phyloP scores from a whole-genome alignment of 1,140 invertebrate species.

The Leptinotarsa defecta region DNA sequence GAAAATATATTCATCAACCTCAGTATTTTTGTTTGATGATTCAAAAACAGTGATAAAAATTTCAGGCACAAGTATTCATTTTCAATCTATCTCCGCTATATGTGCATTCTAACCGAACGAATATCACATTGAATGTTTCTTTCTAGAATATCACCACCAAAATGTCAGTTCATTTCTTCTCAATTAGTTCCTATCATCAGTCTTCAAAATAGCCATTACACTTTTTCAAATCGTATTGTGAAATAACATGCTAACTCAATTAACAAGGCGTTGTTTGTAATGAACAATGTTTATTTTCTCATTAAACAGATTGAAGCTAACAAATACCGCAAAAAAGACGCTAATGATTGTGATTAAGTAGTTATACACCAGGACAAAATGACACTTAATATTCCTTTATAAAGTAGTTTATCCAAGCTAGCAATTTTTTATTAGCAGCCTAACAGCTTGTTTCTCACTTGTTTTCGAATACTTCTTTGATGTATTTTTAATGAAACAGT shows the following conservation, averaged over 20 bases:
- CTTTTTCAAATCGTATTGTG: too few relatives aligned
- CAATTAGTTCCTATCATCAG: too few relatives aligned
- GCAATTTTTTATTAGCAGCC: conserved; percentile 5
- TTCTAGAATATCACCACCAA: too few relatives aligned
- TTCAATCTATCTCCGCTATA: too few relatives aligned
- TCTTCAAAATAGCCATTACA: too few relatives aligned
- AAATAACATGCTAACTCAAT: neutral
- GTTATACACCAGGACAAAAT: conserved; percentile 29
- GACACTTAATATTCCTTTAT: conserved; percentile 29
- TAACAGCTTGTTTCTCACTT: conserved; percentile 26
- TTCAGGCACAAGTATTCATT: too few relatives aligned
- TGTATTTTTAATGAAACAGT: conserved; percentile 29
- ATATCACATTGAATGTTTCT: too few relatives aligned
- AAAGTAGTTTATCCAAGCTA: conserved; percentile 19
- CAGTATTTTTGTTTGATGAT: too few relatives aligned
- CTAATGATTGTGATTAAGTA: conserved; percentile 27
- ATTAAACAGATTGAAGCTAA: conserved; percentile 27
- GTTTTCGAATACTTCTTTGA: conserved; percentile 26
- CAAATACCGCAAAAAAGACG: conserved; percentile 20
- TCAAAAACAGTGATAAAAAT: too few relatives aligned
- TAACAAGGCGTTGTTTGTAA: conserved; percentile 26
- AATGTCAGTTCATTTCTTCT: too few relatives aligned
- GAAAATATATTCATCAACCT: too few relatives aligned
- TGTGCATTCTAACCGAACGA: too few relatives aligned
- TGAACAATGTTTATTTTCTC: conserved; percentile 29